Conservation (phyloP, 2,113 vertebrate species). For the Zonotrichia leucophrys region DNA sequence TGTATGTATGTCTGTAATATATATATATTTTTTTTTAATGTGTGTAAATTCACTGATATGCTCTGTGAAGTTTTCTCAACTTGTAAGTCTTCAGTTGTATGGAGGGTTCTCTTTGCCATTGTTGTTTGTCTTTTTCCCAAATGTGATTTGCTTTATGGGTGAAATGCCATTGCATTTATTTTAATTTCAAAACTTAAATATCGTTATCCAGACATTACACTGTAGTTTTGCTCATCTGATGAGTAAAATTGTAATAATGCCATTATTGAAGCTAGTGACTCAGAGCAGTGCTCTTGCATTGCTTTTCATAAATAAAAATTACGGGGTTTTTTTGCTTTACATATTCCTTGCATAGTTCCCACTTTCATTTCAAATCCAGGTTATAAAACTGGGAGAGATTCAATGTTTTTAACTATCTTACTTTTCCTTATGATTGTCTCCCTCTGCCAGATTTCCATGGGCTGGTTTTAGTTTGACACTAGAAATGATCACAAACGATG, state of each 20-base stretch:
- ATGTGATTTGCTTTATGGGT: background rate
- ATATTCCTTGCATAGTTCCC: background rate
- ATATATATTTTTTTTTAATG: background rate
- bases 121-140: background rate
- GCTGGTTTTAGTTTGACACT: background rate
- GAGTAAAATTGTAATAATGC: background rate
- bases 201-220: background rate
- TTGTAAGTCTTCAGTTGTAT: background rate
- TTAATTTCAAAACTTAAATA: background rate
- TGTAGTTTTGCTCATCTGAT: background rate
- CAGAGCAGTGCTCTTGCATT: background rate
- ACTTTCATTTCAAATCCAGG: background rate
- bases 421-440: background rate
- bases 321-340: background rate
- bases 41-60: background rate
- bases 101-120: background rate
- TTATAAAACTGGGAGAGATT: background rate
- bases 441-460: background rate
- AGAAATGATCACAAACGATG: background rate
- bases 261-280: background rate
- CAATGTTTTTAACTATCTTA: background rate
- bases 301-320: background rate
- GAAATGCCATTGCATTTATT: background rate
- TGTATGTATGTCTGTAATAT: background rate
- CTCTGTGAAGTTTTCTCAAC: background rate